Conservation (phyloP, 1,140 invertebrate species). For the Idris sp. region DNA sequence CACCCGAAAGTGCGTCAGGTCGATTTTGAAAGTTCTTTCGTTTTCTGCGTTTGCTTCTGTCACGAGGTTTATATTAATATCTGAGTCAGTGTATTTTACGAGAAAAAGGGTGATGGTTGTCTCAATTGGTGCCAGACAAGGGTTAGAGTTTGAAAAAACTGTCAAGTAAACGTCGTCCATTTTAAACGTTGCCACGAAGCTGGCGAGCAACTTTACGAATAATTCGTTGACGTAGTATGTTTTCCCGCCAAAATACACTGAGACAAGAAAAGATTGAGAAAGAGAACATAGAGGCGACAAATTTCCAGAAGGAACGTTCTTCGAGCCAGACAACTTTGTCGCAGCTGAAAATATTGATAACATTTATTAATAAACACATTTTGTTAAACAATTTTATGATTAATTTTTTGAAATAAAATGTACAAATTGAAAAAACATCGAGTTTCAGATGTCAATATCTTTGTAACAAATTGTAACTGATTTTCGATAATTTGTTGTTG, state of each 20-base stretch:
- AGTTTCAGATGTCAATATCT: no score
- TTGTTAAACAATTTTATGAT: no score
- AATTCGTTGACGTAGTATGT: slow-evolving; percentile 80
- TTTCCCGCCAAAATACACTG: slow-evolving; percentile 80
- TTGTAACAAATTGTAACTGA: no score
- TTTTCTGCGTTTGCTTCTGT: background rate
- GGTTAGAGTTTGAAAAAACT: slow-evolving; percentile 63
- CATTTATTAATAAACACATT: background rate
- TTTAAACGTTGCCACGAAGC: slow-evolving; percentile 68
- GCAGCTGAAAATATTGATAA: slow-evolving; percentile 77
- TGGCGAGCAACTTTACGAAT: slow-evolving; percentile 82
- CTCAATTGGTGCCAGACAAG: slow-evolving; percentile 74
- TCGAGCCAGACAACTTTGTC: slow-evolving; percentile 85
- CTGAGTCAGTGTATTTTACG: slow-evolving; percentile 73
- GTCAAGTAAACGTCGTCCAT: slow-evolving; percentile 71
- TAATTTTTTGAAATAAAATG: no score
- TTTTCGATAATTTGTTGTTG: no score
- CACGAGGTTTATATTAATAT: slow-evolving; percentile 66
- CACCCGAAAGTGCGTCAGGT: slow-evolving; percentile 64
- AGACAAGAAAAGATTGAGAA: slow-evolving; percentile 81
- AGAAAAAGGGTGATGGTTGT: slow-evolving; percentile 72
- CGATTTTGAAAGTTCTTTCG: slow-evolving; percentile 64
- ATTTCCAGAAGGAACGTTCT: slow-evolving; percentile 89
- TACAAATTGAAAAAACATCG: no score
- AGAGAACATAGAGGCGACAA: slow-evolving; percentile 86